Base-by-base conservation (phyloP, 2,113 vertebrate genomes). In the Poeciliopsis turrubarensis region DNA sequence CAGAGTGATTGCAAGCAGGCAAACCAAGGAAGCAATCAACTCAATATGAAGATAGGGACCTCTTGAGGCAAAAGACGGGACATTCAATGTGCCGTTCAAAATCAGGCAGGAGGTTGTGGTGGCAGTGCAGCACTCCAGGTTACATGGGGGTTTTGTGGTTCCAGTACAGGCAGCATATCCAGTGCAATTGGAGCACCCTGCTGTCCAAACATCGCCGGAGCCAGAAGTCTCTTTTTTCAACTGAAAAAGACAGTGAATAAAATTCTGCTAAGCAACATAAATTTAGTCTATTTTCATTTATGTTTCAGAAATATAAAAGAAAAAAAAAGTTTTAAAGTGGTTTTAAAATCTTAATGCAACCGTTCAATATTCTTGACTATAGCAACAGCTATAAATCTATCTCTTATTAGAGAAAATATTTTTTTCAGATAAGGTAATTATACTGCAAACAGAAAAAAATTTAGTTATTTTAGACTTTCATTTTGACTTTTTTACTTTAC, bases 51-150 rank as follows among this genome's bases (percentile, higher is more conserved):
- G 37, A 29, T 44, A 71, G 15, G 75, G 64, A 27, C 76, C 72
- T 69, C 77, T 69, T 65, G 82, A 73, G n/a, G 92, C 93, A 0
- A 73, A 73, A 0, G 15, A 94, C 61, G 86, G 74, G 37, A 95
- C 31, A 0, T 95, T 93, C 37, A 95, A 32, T 1, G 89, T 93
- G 34, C 95, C 94, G 0, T 95, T 94, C 80, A 96, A 78, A 68
- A 82, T 87, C 17, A 97, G 93, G 68, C 96, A 97, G 78, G 95
- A 96, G 7, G 75, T 79, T 0, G 25, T 60, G 0, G 71, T 91
- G 2, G 95, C 93, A 0, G 80, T 90, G 83, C 95, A 97, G 92
- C 94, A 95, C 79, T 96, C 95, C 29, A 94, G 92, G 57, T 85
- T 82, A 72, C 95, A 95, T n/a, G 87, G 72, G 22, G 81, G 71